phyloP scores from a whole-genome alignment of 23 tunicate species.

The Clavelina lepadiformis region DNA sequence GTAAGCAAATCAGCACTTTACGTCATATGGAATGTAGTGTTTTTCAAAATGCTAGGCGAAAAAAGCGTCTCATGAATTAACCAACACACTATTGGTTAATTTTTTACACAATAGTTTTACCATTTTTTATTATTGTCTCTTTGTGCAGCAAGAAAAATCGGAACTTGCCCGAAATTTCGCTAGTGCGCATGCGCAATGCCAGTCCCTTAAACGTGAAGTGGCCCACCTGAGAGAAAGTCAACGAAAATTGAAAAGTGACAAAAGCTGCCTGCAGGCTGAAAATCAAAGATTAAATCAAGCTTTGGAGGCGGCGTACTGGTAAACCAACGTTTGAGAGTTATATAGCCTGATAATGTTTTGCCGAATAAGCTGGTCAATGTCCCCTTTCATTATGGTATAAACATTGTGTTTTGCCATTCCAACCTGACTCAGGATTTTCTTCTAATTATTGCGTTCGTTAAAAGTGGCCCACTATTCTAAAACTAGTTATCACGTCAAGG shows the following conservation, averaged over 20 bases:
- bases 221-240: constrained; percentile 25
- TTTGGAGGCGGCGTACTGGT: constrained; percentile 67
- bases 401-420: no score
- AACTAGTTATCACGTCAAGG: not conserved
- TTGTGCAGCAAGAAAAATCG: constrained; percentile 30
- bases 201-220: constrained; percentile 28
- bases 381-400: no score
- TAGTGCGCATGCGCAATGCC: constrained; percentile 33
- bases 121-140: not conserved
- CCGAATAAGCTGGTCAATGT: no score
- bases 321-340: not conserved
- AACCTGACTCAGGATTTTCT: no score
- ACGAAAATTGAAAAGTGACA: constrained; percentile 29
- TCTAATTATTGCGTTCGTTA: no score
- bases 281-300: constrained; percentile 45
- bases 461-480: not conserved
- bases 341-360: not conserved
- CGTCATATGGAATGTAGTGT: not conserved
- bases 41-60: not conserved
- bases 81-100: not conserved
- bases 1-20: constrained; percentile 3
- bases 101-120: not conserved
- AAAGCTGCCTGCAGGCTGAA: constrained; percentile 52
- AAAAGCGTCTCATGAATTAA: not conserved
- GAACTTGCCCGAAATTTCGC: constrained; percentile 22